Base-by-base conservation (phyloP, 1,140 invertebrate species). In the Atta texana region DNA sequence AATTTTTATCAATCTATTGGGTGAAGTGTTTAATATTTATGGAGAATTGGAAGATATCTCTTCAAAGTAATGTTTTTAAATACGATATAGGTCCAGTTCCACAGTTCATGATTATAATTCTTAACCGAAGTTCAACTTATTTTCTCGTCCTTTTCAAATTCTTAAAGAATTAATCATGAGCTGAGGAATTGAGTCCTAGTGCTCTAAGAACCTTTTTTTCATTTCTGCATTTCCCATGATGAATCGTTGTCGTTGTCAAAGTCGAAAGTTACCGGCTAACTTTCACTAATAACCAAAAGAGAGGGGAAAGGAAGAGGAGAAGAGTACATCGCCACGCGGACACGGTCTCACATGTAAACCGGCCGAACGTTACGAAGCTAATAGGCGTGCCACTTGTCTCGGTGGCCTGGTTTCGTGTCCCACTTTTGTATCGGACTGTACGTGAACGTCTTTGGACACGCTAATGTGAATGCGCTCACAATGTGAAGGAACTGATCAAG, bases 301-400 rank as follows among this genome's bases (percentile, higher is more conserved):
- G 16, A 7, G 24, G 24, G 3, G 18, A 18, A 18, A 78, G 76
- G 24, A 14, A n/a, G n/a, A 75, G 72, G 7, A 55, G 3, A 91
- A 88, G 16, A 91, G 87, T 93, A 91, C 89, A 86, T 53, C 66
- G 88, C 61, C 57, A 78, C 49, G 31, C 24, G 82, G 69, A 86
- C 81, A 86, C 57, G 75, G 81, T 86, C 91, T 77, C 77, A 59
- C 76, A 85, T 88, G 88, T 90, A 86, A 88, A 90, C 88, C 87
- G 87, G 76, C 89, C 51, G 72, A 84, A 69, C 69, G 91, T 92
- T 92, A 93, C 92, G 80, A 93, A 92, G 91, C 92, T 93, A 93
- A 94, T 93, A 93, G 94, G 88, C 92, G 94, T 95, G 94, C 94
- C 92, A 95, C 94, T 95, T 95, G 94, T 95, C 94, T 94, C 94